Evolutionary conservation across 2,797 vertebrate genomes (phyloP).

Genomic region (Gastrophryne carolinensis): DNA sequence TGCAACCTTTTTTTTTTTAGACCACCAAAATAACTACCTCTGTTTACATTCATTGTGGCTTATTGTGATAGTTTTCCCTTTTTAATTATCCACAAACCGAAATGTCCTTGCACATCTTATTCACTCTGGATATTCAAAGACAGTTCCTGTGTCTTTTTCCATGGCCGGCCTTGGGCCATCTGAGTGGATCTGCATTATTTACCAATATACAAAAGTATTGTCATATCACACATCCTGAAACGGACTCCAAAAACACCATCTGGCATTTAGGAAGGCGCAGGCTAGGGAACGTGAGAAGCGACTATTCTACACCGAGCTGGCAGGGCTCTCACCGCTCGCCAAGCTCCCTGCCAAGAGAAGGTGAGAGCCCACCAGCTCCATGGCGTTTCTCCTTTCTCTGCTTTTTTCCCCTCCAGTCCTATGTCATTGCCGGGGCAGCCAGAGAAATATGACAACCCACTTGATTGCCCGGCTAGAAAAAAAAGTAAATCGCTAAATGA

Average conservation of each 20-base stretch:
- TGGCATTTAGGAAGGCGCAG: slow-evolving; percentile 87
- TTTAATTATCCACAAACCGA: too few relatives aligned
- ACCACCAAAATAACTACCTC: too few relatives aligned
- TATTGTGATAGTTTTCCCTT: too few relatives aligned
- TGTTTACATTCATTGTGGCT: too few relatives aligned
- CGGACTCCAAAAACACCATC: slow-evolving; percentile 94
- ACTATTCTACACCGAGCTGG: slow-evolving; percentile 84
- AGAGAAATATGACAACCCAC: slow-evolving; percentile 51
- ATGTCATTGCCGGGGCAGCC: slow-evolving; percentile 66
- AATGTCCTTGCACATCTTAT: too few relatives aligned
- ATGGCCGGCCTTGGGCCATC: slow-evolving; percentile 21
- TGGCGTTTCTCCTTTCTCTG: slow-evolving; percentile 60
- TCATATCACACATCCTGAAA: slow-evolving; percentile 85
- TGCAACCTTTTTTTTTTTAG: too few relatives aligned
- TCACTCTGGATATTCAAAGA: too few relatives aligned
- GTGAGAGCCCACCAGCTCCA: slow-evolving; percentile 88
- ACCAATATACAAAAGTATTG: slow-evolving; percentile 84
- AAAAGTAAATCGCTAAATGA: background rate
- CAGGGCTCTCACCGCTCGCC: slow-evolving; percentile 88
- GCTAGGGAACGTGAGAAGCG: slow-evolving; percentile 84
- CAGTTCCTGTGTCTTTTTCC: too few relatives aligned
- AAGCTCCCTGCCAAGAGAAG: slow-evolving; percentile 90
- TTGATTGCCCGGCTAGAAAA: slow-evolving; percentile 26
- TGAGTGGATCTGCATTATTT: slow-evolving; percentile 77
- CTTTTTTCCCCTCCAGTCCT: slow-evolving; percentile 70